A percentile compares a stretch with the other conserved stretches of the same genome.
Evolutionary conservation across 2,113 vertebrate genomes (phyloP).

Genomic region (Coreoperca whiteheadi): DNA sequence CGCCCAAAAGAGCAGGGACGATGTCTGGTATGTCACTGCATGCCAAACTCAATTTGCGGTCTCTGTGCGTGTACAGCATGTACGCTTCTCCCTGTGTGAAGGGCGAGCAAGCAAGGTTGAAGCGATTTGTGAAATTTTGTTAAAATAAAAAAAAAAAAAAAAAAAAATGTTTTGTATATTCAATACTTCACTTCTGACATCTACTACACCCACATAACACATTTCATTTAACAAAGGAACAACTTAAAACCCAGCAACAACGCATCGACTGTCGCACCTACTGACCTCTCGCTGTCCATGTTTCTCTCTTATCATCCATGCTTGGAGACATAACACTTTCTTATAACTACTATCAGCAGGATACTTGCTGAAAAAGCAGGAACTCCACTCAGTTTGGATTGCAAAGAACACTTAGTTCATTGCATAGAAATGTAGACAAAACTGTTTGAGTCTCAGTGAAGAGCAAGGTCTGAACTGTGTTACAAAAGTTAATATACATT

Average conservation of each 20-base stretch:
- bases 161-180: not conserved
- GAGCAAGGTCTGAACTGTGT: not conserved
- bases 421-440: not conserved
- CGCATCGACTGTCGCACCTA: not conserved
- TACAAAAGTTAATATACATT: not conserved
- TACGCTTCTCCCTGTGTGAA: not conserved
- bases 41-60: not conserved
- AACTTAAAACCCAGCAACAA: not conserved
- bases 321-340: not conserved
- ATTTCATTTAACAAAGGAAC: too few relatives aligned
- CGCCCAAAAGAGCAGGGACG: conserved; percentile 1
- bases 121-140: not conserved
- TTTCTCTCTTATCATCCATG: not conserved
- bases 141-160: too few relatives aligned
- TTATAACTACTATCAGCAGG: conserved; percentile 14
- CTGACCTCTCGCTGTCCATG: not conserved
- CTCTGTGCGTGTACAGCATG: not conserved
- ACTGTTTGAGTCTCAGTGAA: not conserved
- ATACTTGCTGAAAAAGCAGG: not conserved
- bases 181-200: too few relatives aligned
- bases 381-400: not conserved
- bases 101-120: not conserved
- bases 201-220: too few relatives aligned
- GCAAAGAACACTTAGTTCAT: not conserved
- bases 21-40: conserved; percentile 5